phyloP scores from a whole-genome alignment of 2,113 vertebrate species.

The Dunckerocampus dactyliophorus region DNA sequence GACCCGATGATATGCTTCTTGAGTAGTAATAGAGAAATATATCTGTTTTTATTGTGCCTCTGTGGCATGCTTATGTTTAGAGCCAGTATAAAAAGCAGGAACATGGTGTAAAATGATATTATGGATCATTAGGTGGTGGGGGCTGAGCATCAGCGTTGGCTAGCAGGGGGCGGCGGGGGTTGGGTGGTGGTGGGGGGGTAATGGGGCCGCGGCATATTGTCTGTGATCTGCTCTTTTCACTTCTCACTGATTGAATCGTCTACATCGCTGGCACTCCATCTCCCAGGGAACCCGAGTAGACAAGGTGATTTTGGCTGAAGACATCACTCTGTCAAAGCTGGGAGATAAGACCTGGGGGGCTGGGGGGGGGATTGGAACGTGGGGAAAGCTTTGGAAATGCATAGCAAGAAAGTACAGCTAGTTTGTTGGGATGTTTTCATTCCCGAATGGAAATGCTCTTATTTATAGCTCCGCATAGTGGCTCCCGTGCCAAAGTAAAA shows the following conservation, averaged over 20 bases:
- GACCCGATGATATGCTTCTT: slow-evolving; percentile 64
- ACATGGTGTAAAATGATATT: slow-evolving; percentile 73
- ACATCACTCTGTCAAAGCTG: slow-evolving; percentile 63
- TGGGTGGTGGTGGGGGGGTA: slow-evolving; percentile 52
- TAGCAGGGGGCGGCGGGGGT: slow-evolving; percentile 19
- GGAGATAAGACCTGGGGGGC: slow-evolving; percentile 51
- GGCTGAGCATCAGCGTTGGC: slow-evolving; percentile 58
- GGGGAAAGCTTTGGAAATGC: slow-evolving; percentile 32
- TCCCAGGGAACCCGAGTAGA: slow-evolving; percentile 58
- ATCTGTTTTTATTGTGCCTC: slow-evolving; percentile 73
- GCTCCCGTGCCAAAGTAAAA: slow-evolving; percentile 12
- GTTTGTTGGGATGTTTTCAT: slow-evolving; percentile 19
- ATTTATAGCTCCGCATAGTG: slow-evolving; percentile 8
- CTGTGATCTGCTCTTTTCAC: slow-evolving; percentile 67
- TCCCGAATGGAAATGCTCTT: slow-evolving; percentile 20
- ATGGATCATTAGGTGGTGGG: slow-evolving; percentile 70
- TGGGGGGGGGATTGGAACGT: slow-evolving; percentile 22
- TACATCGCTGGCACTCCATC: slow-evolving; percentile 61
- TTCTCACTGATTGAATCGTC: slow-evolving; percentile 71
- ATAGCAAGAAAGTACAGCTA: slow-evolving; percentile 32
- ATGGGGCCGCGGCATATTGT: slow-evolving; percentile 69
- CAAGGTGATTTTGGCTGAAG: slow-evolving; percentile 65
- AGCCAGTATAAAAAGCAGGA: slow-evolving; percentile 68
- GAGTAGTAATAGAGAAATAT: slow-evolving; percentile 73
- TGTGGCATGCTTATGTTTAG: slow-evolving; percentile 70